Conservation (phyloP, 1,140 invertebrate species). For the Ostrea edulis region DNA sequence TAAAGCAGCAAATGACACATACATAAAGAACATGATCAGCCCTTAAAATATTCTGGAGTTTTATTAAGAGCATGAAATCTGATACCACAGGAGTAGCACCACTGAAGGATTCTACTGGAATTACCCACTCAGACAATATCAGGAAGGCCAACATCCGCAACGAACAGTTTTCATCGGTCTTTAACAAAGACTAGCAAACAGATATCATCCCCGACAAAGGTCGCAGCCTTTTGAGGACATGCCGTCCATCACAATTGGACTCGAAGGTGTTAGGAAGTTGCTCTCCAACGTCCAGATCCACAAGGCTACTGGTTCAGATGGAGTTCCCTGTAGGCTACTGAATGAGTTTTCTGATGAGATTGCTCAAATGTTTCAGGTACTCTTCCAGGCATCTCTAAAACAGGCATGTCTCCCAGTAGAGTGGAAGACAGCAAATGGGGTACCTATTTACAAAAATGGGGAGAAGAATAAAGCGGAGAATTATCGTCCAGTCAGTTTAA, state of each 20-base stretch:
- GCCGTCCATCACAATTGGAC: too few species aligned
- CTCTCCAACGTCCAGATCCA: background rate
- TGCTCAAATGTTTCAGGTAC: background rate
- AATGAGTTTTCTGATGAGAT: background rate
- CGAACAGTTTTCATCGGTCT: constrained; percentile 40
- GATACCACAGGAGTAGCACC: constrained; percentile 27
- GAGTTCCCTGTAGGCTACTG: constrained; percentile 6
- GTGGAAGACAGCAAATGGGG: too few species aligned
- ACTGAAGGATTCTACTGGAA: too few species aligned
- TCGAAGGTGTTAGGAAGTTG: too few species aligned
- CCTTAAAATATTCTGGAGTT: constrained; percentile 19
- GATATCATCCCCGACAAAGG: background rate
- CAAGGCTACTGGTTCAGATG: constrained; percentile 24
- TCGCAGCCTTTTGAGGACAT: too few species aligned
- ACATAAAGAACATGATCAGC: background rate
- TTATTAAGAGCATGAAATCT: constrained; percentile 37
- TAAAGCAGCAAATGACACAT: too few species aligned
- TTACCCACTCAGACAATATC: background rate
- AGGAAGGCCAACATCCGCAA: constrained; percentile 47
- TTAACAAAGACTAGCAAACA: too few species aligned
- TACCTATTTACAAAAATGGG: constrained; percentile 50
- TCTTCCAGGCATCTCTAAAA: constrained; percentile 11
- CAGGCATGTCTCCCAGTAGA: constrained; percentile 39
- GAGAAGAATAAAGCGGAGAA: background rate
- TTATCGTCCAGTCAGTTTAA: too few species aligned